Evolutionary conservation across 2,113 vertebrate species (phyloP), one percentile per base, ranked within the genome.

Genomic region (Himantopus leucocephalus): DNA sequence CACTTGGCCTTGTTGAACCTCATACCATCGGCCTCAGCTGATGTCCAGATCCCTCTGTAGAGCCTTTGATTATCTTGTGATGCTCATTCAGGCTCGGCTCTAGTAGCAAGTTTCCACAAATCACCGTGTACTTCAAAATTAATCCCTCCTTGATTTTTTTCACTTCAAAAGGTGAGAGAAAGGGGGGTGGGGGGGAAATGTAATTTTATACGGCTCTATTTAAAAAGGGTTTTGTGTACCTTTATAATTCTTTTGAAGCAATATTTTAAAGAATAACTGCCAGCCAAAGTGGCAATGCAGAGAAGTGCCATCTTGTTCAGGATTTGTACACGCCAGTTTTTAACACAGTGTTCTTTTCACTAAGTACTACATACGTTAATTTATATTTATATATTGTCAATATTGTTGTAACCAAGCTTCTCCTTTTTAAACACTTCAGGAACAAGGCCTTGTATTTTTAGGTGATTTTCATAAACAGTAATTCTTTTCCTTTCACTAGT

Each of bases 401-500:
- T 97, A 97, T 91, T 94, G 94, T 97, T 97, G 96, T 97, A 97
- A 97, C 83, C 95, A 86, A 97, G 92, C 95, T 91, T 97, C 92
- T 96, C 90, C 96, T 98, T 97, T 97, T 93, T 90, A 94, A 97
- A 97, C 85, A 88, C 81, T 97, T 94, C 88, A 97, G 97, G 95
- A 98, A 97, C 97, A 96, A 97, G 98, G 96, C 98, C 98, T 97
- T 98, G 98, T 98, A 98, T 98, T 98, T 98, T 98, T 98, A 98
- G 97, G 97, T 97, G 95, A 95, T 96, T 98, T 98, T 98, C 97
- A 97, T 98, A 98, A 96, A 97, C 96, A 50, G 95, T 94, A 96
- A 98, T 97, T 98, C 73, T 98, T 98, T 98, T 99, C 97, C 98
- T 98, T 97, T 98, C 97, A 98, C 97, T 97, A 98, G 95, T 98